Evolutionary conservation across 92 coral and sea anemone genomes (phyloP).

Genomic region (Zoanthus sociatus): DNA sequence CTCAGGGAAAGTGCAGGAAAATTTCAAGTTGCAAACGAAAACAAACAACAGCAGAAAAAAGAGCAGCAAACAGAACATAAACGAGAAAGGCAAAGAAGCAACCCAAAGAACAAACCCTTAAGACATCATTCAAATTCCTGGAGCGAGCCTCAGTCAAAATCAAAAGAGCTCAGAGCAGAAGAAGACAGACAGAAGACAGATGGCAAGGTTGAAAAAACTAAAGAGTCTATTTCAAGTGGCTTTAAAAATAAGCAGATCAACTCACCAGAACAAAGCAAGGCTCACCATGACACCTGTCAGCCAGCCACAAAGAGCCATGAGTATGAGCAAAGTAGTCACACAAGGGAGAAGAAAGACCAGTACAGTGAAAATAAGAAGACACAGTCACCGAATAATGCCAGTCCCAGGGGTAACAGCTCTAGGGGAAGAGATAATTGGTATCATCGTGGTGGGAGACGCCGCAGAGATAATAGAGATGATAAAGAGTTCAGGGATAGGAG

Average conservation of each 20-base stretch:
- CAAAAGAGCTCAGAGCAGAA: neutral
- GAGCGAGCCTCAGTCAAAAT: slow-evolving; percentile 15
- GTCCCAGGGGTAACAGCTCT: neutral
- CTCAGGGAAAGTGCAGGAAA: neutral
- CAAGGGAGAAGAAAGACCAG: neutral
- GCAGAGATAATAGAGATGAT: neutral
- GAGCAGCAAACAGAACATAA: neutral
- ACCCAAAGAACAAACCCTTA: neutral
- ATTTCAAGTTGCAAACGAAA: neutral
- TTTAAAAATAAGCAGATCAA: neutral
- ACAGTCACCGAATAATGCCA: neutral
- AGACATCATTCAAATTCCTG: slow-evolving; percentile 39
- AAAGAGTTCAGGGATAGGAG: slow-evolving; percentile 27
- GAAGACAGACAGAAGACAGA: neutral
- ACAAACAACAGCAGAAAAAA: neutral
- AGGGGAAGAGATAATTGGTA: slow-evolving; percentile 17
- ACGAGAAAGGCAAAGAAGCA: neutral
- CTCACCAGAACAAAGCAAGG: neutral
- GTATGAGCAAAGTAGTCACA: neutral
- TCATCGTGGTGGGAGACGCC: slow-evolving; percentile 17
- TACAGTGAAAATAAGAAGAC: slow-evolving; percentile 5
- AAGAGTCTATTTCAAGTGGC: neutral
- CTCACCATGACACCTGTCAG: neutral
- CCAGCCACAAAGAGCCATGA: neutral
- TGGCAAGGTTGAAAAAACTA: neutral